These are phyloP conservation scores for Epinephelus moara DNA, from an alignment of 2,113 vertebrate genomes.

Conservation along the genomic window DNA sequence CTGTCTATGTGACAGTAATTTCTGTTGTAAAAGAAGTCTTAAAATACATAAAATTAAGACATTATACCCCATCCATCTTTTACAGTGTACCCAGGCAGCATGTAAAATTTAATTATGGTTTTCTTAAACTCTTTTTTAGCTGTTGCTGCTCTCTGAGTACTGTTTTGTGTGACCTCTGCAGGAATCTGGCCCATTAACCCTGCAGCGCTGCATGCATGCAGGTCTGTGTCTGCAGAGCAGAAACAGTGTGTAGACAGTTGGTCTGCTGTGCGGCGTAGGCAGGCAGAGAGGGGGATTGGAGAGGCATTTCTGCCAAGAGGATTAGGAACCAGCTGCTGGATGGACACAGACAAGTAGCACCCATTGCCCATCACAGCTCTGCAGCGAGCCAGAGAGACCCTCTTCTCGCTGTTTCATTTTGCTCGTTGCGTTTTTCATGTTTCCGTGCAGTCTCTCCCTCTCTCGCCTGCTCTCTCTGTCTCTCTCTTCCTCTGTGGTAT, in stretches of 20 bases:
- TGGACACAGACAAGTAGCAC: conserved; percentile 66
- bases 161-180: conserved; percentile 3
- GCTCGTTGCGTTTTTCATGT: not conserved
- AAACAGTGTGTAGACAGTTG: conserved; percentile 51
- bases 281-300: conserved; percentile 75
- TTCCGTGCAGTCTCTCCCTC: not conserved
- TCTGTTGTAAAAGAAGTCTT: not conserved
- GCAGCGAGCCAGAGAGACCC: conserved; percentile 41
- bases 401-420: conserved; percentile 24
- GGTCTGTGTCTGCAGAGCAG: not conserved
- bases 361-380: conserved; percentile 46
- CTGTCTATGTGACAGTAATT: not conserved
- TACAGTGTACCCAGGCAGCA: not conserved
- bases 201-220: not conserved
- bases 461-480: not conserved
- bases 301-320: conserved; percentile 81
- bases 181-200: conserved; percentile 38
- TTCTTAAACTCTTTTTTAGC: not conserved
- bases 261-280: conserved; percentile 64
- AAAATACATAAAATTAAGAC: not conserved
- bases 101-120: not conserved
- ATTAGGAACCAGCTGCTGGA: conserved; percentile 84
- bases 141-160: not conserved
- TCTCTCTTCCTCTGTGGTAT: conserved; percentile 42
- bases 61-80: not conserved